Base-by-base conservation (phyloP, 2,888 invertebrate genomes). In the Pterobdella sp. region DNA sequence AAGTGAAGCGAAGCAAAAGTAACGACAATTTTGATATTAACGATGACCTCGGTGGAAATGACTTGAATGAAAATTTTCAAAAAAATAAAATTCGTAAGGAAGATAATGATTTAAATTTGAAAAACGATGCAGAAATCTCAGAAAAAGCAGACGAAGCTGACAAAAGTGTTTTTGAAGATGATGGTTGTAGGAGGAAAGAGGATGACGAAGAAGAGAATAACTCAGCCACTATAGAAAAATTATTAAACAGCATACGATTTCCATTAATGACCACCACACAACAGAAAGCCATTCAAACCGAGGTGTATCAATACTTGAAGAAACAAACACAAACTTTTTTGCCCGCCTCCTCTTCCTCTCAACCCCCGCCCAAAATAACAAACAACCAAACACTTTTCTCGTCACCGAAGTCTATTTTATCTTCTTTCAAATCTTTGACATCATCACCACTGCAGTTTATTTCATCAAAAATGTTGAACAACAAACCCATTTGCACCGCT, bases 241-340 rank as follows among this genome's bases (percentile, higher is more conserved):
- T 70, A 18, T 49, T 70, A 22, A 60, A 56, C 32, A 35, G 35
- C 29, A 60, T 70, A 1, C 49, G 70, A 32, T 70, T 60, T 34
- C 70, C 70, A 1, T 34, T 70, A 34, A 70, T 70, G 70, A 63
- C 60, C 31, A 37, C 32, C 4, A 63, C 70, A 10, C 70, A 70
- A 56, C 60, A 52, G 60, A 70, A 70, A 26, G 70, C 70, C 32
- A 70, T 70, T 26, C 32, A 31, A 7, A 26, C 63, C 2, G 70
- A 70, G 22, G 35, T 70, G 1, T 10, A 49, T 1, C 35, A 49
- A 31, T 31, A 68, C 2, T 65, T 35, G 32, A 4, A 10, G 2
- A 65, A 65, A 35, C 65, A 65, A 3, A 65, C 34, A 65, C 26
- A 29, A 2, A 10, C 65, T 3, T n/a, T 34, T 34, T 31, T 4